Evolutionary conservation across 2,797 vertebrate species (phyloP), one percentile per base, ranked within the genome.

Genomic region (Falco naumanni): DNA sequence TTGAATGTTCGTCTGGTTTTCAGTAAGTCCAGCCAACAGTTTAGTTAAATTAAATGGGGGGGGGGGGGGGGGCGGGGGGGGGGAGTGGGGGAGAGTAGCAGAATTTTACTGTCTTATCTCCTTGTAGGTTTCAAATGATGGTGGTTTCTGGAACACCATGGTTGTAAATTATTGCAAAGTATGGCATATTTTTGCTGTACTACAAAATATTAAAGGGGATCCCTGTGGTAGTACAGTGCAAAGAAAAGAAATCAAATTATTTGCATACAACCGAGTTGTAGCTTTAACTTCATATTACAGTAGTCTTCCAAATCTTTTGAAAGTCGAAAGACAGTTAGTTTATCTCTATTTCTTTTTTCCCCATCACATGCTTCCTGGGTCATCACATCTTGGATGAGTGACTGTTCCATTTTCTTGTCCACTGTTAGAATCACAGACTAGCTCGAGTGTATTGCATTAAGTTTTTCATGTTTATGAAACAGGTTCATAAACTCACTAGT

Each of bases 21-120:
- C 53, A 41, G 47, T 54, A 84, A 54, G 41, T 88, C 89, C 66
- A 71, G 34, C 79, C 65, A 37, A 34, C 47, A 89, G 16, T 43
- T 86, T 75, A 96, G 71, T 74, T 92, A 63, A 89, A 65, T 95
- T 90, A 75, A 93, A 83, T 77, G 13, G 10, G 50, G 15, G 7
- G 0, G 39, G 39, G 10, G 10, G 39, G 11, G 10, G 12, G 11
- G 39, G 39, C 13, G n/a, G n/a, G n/a, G n/a, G n/a, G n/a, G 39
- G 13, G 39, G 11, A 39, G 37, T 39, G 37, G 21, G 25, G 24
- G 63, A 24, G 7, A 11, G 15, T 41, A 33, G 34, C 20, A 71
- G 37, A 89, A 68, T 61, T 53, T 79, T 75, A 53, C 19, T 50
- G 6, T n/a, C 22, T 70, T 33, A 18, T 48, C 22, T 60, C 83